Conservation (phyloP, 2,113 vertebrate genomes). For the Typhlomys cinereus region DNA sequence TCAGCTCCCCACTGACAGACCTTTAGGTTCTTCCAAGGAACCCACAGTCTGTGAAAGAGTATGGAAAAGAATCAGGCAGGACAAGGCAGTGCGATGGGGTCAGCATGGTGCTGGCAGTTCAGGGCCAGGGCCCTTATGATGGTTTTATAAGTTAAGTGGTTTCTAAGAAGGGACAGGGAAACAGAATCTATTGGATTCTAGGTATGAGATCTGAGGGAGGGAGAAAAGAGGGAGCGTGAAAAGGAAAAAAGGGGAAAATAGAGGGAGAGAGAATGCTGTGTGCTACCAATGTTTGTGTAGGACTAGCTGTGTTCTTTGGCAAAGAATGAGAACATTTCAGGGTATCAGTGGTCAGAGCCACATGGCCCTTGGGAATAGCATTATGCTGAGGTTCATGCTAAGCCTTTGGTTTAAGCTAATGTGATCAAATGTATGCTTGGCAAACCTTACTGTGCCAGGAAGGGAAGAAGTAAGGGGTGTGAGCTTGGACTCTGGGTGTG, state of each 20-base stretch:
- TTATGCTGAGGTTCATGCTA: neutral
- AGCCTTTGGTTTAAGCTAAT: neutral
- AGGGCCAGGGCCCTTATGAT: neutral
- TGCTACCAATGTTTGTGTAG: neutral
- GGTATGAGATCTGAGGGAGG: neutral
- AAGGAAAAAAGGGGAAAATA: neutral
- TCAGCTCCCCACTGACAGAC: neutral
- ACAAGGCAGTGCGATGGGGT: neutral
- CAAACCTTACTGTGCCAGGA: neutral
- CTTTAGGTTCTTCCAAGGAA: neutral
- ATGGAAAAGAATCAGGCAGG: neutral
- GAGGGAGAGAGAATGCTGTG: neutral
- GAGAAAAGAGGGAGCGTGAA: too few species aligned
- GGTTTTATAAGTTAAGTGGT: too few species aligned
- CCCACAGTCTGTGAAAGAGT: neutral
- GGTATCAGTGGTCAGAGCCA: neutral
- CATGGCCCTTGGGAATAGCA: neutral
- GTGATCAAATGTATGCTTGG: neutral
- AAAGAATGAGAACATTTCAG: neutral
- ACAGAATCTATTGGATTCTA: neutral
- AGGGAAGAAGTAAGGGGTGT: neutral
- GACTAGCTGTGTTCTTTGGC: neutral
- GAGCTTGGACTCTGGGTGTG: neutral
- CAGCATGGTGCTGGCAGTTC: neutral
- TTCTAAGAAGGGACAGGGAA: neutral